Percentiles rank a stretch among this genome's conserved stretches.
Evolutionary conservation across 2,113 vertebrate species (phyloP).

Genomic region (Urocitellus parryii): DNA sequence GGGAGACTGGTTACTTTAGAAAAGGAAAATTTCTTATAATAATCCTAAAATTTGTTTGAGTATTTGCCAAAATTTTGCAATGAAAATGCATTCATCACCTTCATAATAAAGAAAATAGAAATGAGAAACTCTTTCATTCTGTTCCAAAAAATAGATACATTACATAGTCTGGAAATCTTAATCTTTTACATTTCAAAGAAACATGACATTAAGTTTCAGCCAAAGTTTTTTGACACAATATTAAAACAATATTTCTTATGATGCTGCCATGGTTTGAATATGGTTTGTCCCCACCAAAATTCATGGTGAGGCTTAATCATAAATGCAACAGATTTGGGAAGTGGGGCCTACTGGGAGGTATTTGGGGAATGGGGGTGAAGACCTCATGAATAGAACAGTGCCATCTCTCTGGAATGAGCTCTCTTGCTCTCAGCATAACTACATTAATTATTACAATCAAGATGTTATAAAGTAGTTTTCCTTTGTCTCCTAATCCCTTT

Average conservation of each 20-base stretch:
- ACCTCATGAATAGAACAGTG: background rate
- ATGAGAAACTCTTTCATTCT: background rate
- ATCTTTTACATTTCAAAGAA: slow-evolving; percentile 41
- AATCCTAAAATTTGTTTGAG: slow-evolving; percentile 36
- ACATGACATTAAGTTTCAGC: background rate
- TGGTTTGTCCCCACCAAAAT: background rate
- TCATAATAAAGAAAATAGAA: slow-evolving; percentile 29
- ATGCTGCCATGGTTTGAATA: background rate
- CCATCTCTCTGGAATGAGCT: background rate
- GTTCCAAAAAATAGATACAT: slow-evolving; percentile 28
- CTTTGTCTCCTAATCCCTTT: background rate
- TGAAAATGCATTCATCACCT: background rate
- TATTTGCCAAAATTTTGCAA: slow-evolving; percentile 41
- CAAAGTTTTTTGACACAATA: background rate
- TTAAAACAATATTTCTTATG: slow-evolving; percentile 7
- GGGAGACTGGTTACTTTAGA: background rate
- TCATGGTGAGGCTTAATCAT: background rate
- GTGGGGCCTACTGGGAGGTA: background rate
- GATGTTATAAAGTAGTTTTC: background rate
- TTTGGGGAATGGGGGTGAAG: background rate
- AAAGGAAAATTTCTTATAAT: background rate
- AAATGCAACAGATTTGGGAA: background rate
- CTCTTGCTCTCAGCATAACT: background rate
- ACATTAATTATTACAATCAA: background rate
- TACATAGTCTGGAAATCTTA: background rate